Evolutionary conservation across 2,113 vertebrate species (phyloP).

Genomic region (Sitta europaea): DNA sequence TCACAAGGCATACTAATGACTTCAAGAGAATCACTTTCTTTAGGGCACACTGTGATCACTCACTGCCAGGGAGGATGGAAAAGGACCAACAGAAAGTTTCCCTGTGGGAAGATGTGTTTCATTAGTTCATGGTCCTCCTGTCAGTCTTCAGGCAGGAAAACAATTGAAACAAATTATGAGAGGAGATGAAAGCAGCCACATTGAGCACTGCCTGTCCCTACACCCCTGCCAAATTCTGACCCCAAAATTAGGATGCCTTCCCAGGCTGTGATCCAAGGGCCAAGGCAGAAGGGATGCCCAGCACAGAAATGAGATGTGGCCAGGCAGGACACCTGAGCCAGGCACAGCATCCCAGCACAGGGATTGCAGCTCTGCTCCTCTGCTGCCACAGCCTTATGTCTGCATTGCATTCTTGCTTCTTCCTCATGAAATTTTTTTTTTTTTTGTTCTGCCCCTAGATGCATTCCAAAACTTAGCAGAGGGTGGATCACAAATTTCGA

Average conservation of each 20-base stretch:
- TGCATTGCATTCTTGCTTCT: not conserved
- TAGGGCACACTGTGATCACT: not conserved
- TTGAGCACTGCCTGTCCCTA: not conserved
- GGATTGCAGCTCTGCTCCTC: not conserved
- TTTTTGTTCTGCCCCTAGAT: constrained; percentile 38
- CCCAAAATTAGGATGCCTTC: not conserved
- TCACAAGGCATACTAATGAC: constrained; percentile 31
- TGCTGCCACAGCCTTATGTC: not conserved
- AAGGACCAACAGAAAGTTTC: not conserved
- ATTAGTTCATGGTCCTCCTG: not conserved
- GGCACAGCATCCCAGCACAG: not conserved
- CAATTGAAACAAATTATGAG: not conserved
- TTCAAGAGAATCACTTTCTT: not conserved
- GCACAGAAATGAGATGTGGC: not conserved
- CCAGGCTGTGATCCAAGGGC: not conserved
- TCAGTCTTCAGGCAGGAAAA: not conserved
- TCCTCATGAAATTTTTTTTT: not conserved
- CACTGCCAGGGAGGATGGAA: not conserved
- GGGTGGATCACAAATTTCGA: constrained; percentile 28
- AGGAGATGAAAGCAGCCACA: not conserved
- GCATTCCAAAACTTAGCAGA: constrained; percentile 68
- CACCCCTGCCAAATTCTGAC: not conserved
- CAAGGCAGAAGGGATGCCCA: not conserved
- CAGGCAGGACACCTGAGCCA: not conserved
- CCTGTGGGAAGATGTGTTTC: constrained; percentile 15